Conservation (phyloP, 2,888 invertebrate species). For the Brenthis hecate region DNA sequence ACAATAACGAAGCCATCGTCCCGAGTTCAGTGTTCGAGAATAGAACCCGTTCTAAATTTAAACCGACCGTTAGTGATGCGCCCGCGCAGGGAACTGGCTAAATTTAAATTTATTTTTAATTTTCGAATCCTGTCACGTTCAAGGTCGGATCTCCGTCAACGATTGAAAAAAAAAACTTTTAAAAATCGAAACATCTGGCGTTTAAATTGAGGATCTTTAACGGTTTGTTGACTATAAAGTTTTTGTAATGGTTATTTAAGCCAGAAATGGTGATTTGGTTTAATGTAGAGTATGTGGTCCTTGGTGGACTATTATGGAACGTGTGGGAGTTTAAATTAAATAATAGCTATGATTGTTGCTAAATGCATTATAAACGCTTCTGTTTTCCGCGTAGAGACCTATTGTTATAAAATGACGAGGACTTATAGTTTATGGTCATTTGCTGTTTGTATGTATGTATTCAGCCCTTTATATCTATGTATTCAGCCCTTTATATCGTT, state of each 20-base stretch:
- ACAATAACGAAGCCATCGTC: slow-evolving; percentile 74
- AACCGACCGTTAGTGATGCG: slow-evolving; percentile 73
- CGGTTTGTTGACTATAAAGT: slow-evolving; percentile 55
- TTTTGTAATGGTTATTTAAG: slow-evolving; percentile 47
- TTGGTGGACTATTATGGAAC: slow-evolving; percentile 32
- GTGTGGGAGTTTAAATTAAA: slow-evolving; percentile 39
- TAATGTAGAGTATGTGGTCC: slow-evolving; percentile 46
- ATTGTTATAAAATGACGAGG: neutral
- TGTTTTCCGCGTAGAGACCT: slow-evolving; percentile 6
- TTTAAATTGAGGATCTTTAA: slow-evolving; percentile 47
- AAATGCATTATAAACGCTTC: slow-evolving; percentile 37
- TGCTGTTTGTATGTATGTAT: too few species aligned
- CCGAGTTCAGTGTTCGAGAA: slow-evolving; percentile 77
- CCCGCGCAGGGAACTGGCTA: slow-evolving; percentile 72
- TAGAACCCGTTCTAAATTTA: slow-evolving; percentile 78
- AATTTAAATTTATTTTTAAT: slow-evolving; percentile 70
- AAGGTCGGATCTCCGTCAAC: slow-evolving; percentile 68
- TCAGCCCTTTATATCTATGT: too few species aligned
- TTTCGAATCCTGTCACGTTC: slow-evolving; percentile 75
- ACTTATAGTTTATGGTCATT: neutral
- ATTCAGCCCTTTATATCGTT: too few species aligned
- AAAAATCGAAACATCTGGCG: slow-evolving; percentile 61
- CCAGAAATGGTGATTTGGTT: slow-evolving; percentile 51
- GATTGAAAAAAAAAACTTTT: slow-evolving; percentile 51
- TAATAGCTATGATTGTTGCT: slow-evolving; percentile 35